Evolutionary conservation across 2,888 invertebrate genomes (phyloP), one percentile per base, ranked within the genome.

Genomic region (Caenorhabditis panamensis): DNA sequence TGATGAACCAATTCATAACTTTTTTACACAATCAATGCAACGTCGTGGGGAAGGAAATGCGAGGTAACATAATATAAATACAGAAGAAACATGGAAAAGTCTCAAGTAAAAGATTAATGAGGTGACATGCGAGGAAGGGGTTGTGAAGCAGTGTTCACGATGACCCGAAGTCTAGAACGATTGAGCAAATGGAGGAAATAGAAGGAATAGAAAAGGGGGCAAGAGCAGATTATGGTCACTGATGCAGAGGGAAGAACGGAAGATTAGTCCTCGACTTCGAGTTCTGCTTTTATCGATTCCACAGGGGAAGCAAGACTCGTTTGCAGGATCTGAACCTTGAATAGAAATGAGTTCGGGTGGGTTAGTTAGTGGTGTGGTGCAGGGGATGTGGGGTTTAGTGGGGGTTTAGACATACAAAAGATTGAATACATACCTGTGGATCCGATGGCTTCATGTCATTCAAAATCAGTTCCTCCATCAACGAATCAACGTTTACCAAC

Each of bases 391-490:
- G 2, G 26, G 5, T 26, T 26, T 16, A 28, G n/a, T 56, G 56
- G 31, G 6, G 31, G n/a, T 28, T 26, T 31, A 9, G 31, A 31
- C 4, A 31, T 31, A 31, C 5, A 31, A 31, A 31, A 31, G 31
- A n/a, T n/a, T n/a, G n/a, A n/a, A n/a, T 31, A 6, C 1, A 1
- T 26, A 78, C 69, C 51, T 77, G 78, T 13, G 76, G 72, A 58
- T 84, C 84, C 13, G 75, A 71, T 1, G 80, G 59, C 26, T 78
- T 76, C 49, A 81, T 67, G 31, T 88, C 87, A 63, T 88, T 84
- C 16, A 88, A 75, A 66, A 88, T 87, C 54, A 88, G 71, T 59
- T 87, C 84, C 59, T 86, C 83, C 87, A 89, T 88, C 56, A 89
- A 75, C 13, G 82, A 78, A 82, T 89, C 89, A n/a, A 89, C 85